Conservation (phyloP, 2,888 invertebrate genomes). For the Nymphalis c-album region DNA sequence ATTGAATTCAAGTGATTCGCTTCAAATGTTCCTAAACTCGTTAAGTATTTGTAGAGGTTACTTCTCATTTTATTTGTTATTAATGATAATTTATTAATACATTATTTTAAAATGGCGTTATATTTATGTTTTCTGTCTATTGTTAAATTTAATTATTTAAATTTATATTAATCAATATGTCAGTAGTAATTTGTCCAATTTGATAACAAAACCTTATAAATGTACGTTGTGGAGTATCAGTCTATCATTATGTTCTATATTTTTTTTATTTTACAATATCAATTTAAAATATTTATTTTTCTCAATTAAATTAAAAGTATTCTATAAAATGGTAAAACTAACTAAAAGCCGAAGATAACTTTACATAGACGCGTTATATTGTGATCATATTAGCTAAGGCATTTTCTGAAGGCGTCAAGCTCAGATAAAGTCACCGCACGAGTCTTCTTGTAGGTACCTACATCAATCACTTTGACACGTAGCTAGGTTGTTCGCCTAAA, state of each 20-base stretch:
- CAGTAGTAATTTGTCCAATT: no score
- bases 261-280: no score
- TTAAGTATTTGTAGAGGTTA: no score
- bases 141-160: no score
- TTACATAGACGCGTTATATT: slow-evolving; percentile 41
- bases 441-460: slow-evolving; percentile 59
- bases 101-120: neutral
- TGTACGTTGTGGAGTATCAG: no score
- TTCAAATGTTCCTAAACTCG: slow-evolving; percentile 1
- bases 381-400: slow-evolving; percentile 58
- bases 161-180: no score
- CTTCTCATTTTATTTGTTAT: no score
- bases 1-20: neutral
- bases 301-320: neutral
- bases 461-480: slow-evolving; percentile 79
- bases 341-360: slow-evolving; percentile 29
- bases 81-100: neutral
- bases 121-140: neutral
- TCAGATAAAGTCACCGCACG: slow-evolving; percentile 70
- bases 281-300: no score
- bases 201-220: no score
- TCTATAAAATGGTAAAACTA: neutral
- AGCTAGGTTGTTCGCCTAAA: slow-evolving; percentile 78
- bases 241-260: no score
- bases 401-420: slow-evolving; percentile 54